phyloP scores from a whole-genome alignment of 2,113 vertebrate genomes.

The Octodon degus region DNA sequence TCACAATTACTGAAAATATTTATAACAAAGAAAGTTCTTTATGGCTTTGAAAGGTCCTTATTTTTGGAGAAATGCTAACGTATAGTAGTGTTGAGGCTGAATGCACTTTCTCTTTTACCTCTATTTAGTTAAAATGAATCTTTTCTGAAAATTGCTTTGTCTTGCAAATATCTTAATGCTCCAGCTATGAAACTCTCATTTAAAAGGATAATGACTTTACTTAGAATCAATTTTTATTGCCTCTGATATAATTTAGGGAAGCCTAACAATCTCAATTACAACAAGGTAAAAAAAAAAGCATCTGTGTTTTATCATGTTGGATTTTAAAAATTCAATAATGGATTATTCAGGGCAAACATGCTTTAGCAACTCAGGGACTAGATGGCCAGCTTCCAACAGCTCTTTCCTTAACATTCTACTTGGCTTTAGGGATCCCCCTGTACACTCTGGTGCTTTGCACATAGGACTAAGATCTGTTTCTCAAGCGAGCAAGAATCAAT shows the following conservation, averaged over 20 bases:
- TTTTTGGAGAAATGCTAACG: neutral
- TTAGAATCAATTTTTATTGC: conserved; percentile 70
- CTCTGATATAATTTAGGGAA: conserved; percentile 58
- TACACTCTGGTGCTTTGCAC: neutral
- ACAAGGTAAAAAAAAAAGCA: conserved; percentile 40
- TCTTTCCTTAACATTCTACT: neutral
- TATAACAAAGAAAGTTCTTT: neutral
- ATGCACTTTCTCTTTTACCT: conserved; percentile 1
- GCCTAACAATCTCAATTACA: conserved; percentile 61
- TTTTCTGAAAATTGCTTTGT: conserved; percentile 49
- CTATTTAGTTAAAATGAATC: conserved; percentile 52
- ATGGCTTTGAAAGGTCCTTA: neutral
- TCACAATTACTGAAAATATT: neutral
- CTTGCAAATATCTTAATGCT: conserved; percentile 40
- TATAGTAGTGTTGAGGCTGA: neutral
- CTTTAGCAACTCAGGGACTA: neutral
- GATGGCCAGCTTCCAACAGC: neutral
- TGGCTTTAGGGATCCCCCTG: neutral
- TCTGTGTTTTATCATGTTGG: neutral
- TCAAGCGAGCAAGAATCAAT: neutral
- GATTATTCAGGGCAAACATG: neutral
- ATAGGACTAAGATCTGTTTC: neutral
- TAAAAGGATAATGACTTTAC: conserved; percentile 63
- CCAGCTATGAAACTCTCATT: conserved; percentile 40
- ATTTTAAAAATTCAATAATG: conserved; percentile 39